Evolutionary conservation across 2,797 vertebrate species (phyloP).

Genomic region (Tadarida brasiliensis): DNA sequence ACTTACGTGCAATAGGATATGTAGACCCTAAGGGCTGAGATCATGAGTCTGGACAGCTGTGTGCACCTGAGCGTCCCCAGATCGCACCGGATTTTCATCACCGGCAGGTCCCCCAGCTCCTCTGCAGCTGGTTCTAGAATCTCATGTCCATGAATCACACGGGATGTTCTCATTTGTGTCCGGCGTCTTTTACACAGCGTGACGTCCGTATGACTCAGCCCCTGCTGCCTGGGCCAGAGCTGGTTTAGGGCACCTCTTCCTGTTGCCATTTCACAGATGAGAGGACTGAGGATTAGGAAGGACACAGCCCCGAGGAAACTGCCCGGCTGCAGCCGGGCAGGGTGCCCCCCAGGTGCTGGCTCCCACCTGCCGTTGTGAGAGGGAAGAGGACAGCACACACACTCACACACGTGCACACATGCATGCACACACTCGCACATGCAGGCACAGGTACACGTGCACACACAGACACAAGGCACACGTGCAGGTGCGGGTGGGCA

Average conservation of each 20-base stretch:
- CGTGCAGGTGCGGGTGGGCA: background rate
- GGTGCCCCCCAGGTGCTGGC: background rate
- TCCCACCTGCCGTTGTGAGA: background rate
- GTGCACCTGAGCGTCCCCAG: background rate
- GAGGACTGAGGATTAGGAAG: background rate
- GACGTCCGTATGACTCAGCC: background rate
- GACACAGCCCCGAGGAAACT: rapidly evolving
- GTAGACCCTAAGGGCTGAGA: rapidly evolving
- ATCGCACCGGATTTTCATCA: rapidly evolving
- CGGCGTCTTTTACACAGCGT: background rate
- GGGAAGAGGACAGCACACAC: background rate
- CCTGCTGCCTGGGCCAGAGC: background rate
- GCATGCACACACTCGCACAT: no score
- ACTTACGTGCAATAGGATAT: rapidly evolving
- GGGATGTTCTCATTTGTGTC: background rate
- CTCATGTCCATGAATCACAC: background rate
- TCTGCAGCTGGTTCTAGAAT: background rate
- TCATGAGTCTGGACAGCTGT: no score
- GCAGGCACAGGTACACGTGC: rapidly evolving
- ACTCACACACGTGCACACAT: rapidly evolving
- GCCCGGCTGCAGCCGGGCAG: background rate
- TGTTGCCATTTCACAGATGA: background rate
- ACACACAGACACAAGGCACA: background rate
- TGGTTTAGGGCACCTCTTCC: no score
- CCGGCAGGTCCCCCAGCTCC: no score